These are phyloP conservation scores for Phymorhynchus buccinoides DNA, from an alignment of 1,140 invertebrate genomes.

Conservation along the genomic window DNA sequence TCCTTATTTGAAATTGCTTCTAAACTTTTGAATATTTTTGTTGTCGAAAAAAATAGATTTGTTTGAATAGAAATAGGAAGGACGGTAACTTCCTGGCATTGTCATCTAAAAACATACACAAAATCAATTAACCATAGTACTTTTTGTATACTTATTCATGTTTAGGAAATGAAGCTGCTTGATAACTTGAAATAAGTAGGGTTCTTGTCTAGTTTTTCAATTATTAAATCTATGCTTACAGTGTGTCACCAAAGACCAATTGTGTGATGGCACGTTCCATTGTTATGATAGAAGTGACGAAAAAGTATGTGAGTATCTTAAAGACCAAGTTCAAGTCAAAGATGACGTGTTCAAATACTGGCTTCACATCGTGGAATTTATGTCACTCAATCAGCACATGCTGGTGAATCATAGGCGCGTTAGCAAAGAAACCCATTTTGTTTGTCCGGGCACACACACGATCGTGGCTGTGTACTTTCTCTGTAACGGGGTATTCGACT, in stretches of 20 bases:
- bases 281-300: neutral
- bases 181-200: no score
- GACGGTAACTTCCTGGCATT: no score
- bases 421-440: constrained; percentile 21
- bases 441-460: neutral
- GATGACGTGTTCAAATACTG: neutral
- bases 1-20: no score
- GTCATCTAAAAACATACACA: no score
- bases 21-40: no score
- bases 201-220: no score
- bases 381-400: neutral
- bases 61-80: no score
- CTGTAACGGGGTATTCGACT: constrained; percentile 41
- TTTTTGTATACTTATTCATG: no score
- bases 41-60: no score
- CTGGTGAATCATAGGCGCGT: no score
- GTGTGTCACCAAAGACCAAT: neutral
- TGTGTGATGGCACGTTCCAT: neutral
- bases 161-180: no score
- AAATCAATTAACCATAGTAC: no score
- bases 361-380: neutral
- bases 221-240: neutral
- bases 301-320: neutral
- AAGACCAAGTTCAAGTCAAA: neutral
- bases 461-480: constrained; percentile 25